Base-by-base conservation (phyloP, 1,140 invertebrate species). In the Varroa destructor region DNA sequence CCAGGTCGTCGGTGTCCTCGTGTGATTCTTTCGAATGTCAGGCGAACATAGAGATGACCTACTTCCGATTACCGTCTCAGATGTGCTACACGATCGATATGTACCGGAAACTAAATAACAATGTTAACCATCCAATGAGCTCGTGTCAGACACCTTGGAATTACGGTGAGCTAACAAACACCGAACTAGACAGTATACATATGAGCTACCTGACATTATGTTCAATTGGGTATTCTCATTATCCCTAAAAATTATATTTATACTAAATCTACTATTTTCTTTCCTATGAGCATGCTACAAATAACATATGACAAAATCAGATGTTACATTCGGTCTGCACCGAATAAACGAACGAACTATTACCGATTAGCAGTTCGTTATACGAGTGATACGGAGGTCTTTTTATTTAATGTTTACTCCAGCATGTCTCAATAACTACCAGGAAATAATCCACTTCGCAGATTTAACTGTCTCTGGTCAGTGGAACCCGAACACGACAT, bases 51-150 rank as follows among this genome's bases (percentile, higher is more conserved):
- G 61, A 67, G 10, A 67, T 67, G 61, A 67, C 61, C 12, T 67
- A 67, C 37, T 67, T 25, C 37, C 61, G 61, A 12, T 37, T 43
- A 40, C 61, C 61, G 5, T 40, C 61, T 1, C 12, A 67, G 37
- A 67, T 67, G 61, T 67, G 61, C 36, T 67, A 67, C 36, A 67
- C 61, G 61, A 40, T 67, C 36, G 61, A 67, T 8, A 67, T 67
- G 61, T 67, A 67, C 8, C 61, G 40, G 36, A 67, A 67, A 37
- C 1, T 37, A 3, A 51, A 8, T 3, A 40, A 12, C 2, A 12
- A 40, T 2, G 40, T 36, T 36, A 37, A 67, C 12, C 61, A 67
- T 46, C 61, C 61, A 14, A 4, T 67, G 61, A 67, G 40, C 46
- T 4, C 12, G 40, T 67, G 61, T 8, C 46, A 12, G 36, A 67